phyloP scores from a whole-genome alignment of 2,888 invertebrate species.

The Microplitis manilae region DNA sequence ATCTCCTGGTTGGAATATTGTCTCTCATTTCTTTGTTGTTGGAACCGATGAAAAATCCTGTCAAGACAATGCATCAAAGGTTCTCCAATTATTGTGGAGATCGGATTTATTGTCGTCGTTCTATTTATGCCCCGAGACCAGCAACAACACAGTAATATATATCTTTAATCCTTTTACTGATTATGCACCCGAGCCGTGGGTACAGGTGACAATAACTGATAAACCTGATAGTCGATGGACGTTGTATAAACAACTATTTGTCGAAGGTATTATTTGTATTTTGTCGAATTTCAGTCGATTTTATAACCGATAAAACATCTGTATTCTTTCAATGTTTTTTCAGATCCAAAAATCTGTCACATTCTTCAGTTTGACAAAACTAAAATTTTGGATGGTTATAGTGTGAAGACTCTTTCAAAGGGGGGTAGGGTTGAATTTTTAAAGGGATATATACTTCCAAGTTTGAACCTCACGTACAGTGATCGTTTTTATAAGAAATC shows the following conservation, averaged over 20 bases:
- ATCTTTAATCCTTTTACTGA: constrained; percentile 8
- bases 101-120: background rate
- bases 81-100: background rate
- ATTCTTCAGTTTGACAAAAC: background rate
- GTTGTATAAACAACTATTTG: constrained; percentile 1
- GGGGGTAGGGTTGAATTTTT: background rate
- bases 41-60: background rate
- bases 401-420: background rate
- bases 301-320: background rate
- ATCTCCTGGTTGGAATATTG: background rate
- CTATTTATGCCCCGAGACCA: background rate
- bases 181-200: constrained; percentile 9
- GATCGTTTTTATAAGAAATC: background rate
- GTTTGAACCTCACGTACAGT: background rate
- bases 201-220: background rate
- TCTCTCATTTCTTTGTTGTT: background rate
- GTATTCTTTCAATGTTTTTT: background rate
- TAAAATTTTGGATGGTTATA: constrained; percentile 7
- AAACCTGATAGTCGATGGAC: constrained; percentile 1
- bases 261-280: background rate
- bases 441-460: background rate
- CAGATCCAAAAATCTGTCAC: background rate
- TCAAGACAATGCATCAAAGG: background rate
- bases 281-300: background rate
- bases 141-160: background rate